Evolutionary conservation across 2,888 invertebrate species (phyloP).

Genomic region (Octodonta nipae): DNA sequence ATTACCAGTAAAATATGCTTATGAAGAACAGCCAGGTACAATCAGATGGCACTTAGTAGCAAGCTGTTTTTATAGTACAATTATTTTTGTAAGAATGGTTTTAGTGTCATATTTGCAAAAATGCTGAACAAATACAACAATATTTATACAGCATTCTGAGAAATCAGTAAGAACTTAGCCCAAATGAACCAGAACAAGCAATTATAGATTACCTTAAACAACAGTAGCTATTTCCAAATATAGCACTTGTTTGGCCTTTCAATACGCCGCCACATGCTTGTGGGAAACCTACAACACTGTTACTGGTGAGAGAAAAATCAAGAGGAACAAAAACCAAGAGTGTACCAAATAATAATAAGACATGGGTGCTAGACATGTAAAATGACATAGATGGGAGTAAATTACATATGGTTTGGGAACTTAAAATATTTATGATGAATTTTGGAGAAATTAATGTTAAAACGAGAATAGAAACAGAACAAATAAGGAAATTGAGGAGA

Average conservation of each 20-base stretch:
- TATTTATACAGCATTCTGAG: conserved; percentile 87
- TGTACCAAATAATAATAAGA: too few relatives aligned
- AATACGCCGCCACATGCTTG: conserved; percentile 59
- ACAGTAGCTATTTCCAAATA: conserved; percentile 75
- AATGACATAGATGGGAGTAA: too few relatives aligned
- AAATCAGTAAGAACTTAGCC: conserved; percentile 74
- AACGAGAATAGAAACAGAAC: too few relatives aligned
- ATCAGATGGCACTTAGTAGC: conserved; percentile 54
- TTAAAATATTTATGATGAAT: too few relatives aligned
- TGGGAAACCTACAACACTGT: conserved; percentile 80
- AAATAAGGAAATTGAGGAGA: too few relatives aligned
- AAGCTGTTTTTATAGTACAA: conserved; percentile 82
- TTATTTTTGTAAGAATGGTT: conserved; percentile 86
- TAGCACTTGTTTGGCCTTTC: conserved; percentile 71
- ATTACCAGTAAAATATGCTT: conserved; percentile 81
- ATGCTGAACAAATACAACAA: conserved; percentile 75
- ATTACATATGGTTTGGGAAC: too few relatives aligned
- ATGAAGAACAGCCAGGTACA: conserved; percentile 86
- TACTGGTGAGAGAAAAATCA: conserved; percentile 61
- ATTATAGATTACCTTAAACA: conserved; percentile 90
- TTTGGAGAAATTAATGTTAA: too few relatives aligned
- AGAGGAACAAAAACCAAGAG: too few relatives aligned
- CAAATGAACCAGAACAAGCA: conserved; percentile 70
- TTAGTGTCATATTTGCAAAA: conserved; percentile 69
- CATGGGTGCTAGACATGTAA: too few relatives aligned